Conservation (phyloP, 2,888 invertebrate genomes). For the Synergus laeviventris region DNA sequence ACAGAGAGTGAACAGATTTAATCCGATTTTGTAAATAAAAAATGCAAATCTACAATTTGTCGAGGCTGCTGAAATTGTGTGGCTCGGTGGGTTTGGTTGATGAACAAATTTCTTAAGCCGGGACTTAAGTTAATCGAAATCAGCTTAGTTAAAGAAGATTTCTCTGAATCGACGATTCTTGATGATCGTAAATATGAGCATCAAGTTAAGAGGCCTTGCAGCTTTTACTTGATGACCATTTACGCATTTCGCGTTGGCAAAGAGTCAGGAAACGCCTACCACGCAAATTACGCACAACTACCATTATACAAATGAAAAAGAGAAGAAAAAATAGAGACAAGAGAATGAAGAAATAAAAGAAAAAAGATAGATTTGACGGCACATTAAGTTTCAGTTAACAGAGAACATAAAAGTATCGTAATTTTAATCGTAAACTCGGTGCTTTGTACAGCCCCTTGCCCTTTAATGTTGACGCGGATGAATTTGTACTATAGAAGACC, state of each 20-base stretch:
- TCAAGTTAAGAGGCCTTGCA: conserved; percentile 36
- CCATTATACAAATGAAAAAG: conserved; percentile 41
- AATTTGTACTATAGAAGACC: conserved; percentile 64
- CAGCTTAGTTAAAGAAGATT: conserved; percentile 19
- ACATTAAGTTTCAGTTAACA: conserved; percentile 70
- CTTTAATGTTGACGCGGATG: conserved; percentile 61
- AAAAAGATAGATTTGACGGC: conserved; percentile 58
- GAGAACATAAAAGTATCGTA: conserved; percentile 68
- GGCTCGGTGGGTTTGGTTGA: background rate
- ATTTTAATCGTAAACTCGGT: conserved; percentile 67
- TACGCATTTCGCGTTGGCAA: conserved; percentile 57
- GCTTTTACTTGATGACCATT: conserved; percentile 51
- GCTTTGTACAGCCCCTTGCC: conserved; percentile 52
- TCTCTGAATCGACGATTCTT: conserved; percentile 19
- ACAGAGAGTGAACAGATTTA: background rate
- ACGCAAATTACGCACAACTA: conserved; percentile 56
- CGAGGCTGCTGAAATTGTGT: conserved; percentile 23
- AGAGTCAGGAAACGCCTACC: conserved; percentile 58
- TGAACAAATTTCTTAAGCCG: conserved; percentile 4
- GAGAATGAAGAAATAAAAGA: conserved; percentile 40
- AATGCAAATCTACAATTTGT: conserved; percentile 28
- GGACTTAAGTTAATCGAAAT: conserved; percentile 32
- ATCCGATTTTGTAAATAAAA: background rate
- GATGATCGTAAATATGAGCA: conserved; percentile 35
- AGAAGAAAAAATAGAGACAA: conserved; percentile 49